These are phyloP conservation scores for Natator depressus DNA, from an alignment of 2,113 vertebrate species.

Conservation along the genomic window DNA sequence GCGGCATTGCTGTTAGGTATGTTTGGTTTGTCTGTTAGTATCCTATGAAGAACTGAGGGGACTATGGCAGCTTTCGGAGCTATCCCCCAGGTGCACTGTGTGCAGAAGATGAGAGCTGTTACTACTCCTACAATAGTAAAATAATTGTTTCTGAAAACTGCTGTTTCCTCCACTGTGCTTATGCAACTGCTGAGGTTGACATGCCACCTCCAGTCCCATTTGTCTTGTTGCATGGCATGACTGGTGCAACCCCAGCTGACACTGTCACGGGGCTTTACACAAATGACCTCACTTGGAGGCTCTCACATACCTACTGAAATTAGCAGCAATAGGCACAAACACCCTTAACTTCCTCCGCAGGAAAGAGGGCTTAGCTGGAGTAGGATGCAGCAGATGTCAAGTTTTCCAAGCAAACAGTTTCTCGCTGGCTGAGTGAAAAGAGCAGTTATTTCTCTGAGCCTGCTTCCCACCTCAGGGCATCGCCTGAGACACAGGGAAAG, in stretches of 20 bases:
- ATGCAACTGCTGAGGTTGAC: conserved; percentile 33
- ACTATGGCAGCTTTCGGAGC: neutral
- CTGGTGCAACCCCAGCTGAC: conserved; percentile 40
- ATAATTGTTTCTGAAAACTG: conserved; percentile 10
- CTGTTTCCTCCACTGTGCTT: neutral
- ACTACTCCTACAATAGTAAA: neutral
- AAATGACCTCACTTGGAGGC: neutral
- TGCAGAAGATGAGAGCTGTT: neutral
- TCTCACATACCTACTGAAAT: conserved; percentile 14
- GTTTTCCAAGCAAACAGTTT: neutral
- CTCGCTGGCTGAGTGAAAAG: neutral
- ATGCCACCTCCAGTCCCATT: conserved; percentile 33
- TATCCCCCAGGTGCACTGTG: neutral
- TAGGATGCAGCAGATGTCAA: neutral
- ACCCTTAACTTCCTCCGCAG: neutral
- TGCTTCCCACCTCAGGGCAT: no score
- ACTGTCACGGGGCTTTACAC: conserved; percentile 9
- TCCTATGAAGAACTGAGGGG: neutral
- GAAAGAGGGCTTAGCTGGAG: neutral
- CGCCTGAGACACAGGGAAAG: neutral
- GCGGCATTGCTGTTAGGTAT: neutral
- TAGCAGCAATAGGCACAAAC: neutral
- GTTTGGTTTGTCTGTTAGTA: neutral
- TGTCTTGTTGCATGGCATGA: conserved; percentile 15
- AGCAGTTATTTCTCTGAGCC: neutral